Evolutionary conservation across 2,888 invertebrate species (phyloP), one percentile per base, ranked within the genome.

Genomic region (Zhuqinia jingwanae): DNA sequence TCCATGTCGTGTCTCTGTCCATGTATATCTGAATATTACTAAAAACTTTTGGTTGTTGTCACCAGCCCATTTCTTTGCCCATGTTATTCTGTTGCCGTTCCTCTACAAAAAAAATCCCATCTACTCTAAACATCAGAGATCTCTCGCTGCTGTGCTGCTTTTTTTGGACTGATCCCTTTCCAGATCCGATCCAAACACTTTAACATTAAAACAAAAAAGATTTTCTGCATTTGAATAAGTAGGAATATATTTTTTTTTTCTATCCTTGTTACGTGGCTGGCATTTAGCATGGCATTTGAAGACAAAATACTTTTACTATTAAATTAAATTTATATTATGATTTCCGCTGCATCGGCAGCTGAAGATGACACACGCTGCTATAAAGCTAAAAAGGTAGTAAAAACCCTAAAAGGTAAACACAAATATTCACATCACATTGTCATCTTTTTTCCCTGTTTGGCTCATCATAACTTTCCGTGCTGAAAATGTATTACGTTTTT

Each of bases 361-460:
- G 3, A 50, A 50, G 27, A 60, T 25, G 20, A 15, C 22, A 10
- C 27, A 13, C 22, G 15, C 25, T 60, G n/a, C n/a, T n/a, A n/a
- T n/a, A n/a, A n/a, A n/a, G n/a, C n/a, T n/a, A n/a, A n/a, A n/a
- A n/a, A n/a, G n/a, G n/a, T n/a, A n/a, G 27, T 8, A 73, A 56
- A 27, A 30, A 56, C 75, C 53, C n/a, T 30, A 53, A 53, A 75
- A 75, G 75, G 75, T 27, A 53, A 0, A 68, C 22, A 65, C 45
- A n/a, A n/a, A n/a, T 68, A 58, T n/a, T 58, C 68, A 68, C 68
- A 45, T 42, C 68, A 42, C 22, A 68, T 68, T 11, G 53, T 20
- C 36, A 75, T 75, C 30, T 68, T 5, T 68, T 36, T 36, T 56
- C 36, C 75, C 36, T 56, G 30, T 75, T 75, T 75, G 56, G 56